Evolutionary conservation across 2,113 vertebrate species (phyloP).

Genomic region (Saccopteryx leptura): DNA sequence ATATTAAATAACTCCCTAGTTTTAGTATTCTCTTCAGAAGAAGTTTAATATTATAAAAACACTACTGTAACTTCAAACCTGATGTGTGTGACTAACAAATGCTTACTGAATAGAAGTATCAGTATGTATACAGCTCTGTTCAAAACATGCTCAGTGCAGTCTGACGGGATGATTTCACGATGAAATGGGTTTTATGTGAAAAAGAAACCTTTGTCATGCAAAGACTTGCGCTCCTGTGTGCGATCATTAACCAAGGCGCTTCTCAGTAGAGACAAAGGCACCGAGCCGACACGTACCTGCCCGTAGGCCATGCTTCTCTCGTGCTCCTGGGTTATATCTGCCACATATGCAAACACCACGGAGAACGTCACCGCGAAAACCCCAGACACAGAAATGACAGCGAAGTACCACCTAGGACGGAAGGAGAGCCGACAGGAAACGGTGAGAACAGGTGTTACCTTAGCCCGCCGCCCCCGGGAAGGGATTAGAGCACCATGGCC

Average conservation of each 20-base stretch:
- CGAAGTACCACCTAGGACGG: slow-evolving; percentile 93
- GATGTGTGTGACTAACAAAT: background rate
- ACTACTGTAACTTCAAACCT: background rate
- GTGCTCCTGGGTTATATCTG: slow-evolving; percentile 95
- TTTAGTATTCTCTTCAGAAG: slow-evolving; percentile 47
- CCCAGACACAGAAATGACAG: slow-evolving; percentile 94
- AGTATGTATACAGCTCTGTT: background rate
- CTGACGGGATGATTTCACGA: background rate
- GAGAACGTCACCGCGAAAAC: slow-evolving; percentile 96
- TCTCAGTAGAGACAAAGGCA: background rate
- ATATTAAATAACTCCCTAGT: slow-evolving; percentile 9
- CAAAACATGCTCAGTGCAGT: background rate
- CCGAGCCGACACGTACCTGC: slow-evolving; percentile 88
- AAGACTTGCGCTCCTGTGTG: background rate
- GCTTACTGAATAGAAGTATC: background rate
- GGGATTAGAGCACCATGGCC: too few relatives aligned
- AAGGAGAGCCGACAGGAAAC: background rate
- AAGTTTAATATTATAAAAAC: background rate
- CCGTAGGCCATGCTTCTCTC: slow-evolving; percentile 96
- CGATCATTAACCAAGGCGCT: background rate
- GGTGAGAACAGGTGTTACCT: slow-evolving; percentile 3
- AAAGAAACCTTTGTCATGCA: background rate
- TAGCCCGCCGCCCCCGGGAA: too few relatives aligned
- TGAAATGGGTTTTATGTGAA: background rate
- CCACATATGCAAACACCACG: slow-evolving; percentile 95